A percentile compares a stretch with the other conserved stretches of the same genome.
These are phyloP conservation scores for Syrmaticus mikado DNA, from an alignment of 2,113 vertebrate species.

Conservation along the genomic window DNA sequence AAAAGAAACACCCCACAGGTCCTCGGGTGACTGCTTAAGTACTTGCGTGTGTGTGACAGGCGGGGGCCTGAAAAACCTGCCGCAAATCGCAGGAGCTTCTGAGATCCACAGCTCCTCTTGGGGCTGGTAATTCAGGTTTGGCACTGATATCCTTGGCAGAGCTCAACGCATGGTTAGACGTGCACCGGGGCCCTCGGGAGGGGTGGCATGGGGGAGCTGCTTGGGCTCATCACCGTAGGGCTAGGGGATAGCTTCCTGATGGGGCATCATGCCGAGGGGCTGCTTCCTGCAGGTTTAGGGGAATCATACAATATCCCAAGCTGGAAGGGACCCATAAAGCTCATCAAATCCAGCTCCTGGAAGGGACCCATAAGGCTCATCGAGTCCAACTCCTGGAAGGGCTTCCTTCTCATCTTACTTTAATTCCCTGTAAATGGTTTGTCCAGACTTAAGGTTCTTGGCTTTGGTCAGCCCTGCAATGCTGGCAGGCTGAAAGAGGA, in stretches of 20 bases:
- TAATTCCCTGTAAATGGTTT: neutral
- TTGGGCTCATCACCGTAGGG: neutral
- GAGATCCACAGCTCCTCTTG: slow-evolving; percentile 30
- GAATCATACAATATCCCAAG: neutral
- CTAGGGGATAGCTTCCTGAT: neutral
- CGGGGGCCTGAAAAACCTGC: slow-evolving; percentile 82
- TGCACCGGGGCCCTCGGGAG: neutral
- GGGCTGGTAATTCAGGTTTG: slow-evolving; percentile 79
- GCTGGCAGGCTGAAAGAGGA: neutral
- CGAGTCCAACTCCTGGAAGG: neutral
- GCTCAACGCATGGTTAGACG: neutral
- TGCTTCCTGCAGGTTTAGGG: neutral
- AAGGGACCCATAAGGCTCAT: no score
- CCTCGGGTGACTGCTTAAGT: slow-evolving; percentile 63
- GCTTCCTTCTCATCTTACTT: neutral
- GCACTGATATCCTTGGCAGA: slow-evolving; percentile 36
- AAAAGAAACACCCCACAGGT: slow-evolving; percentile 15
- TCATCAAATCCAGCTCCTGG: no score
- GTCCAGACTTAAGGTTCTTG: neutral
- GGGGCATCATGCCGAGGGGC: neutral
- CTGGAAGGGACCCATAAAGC: no score
- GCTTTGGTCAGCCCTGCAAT: neutral
- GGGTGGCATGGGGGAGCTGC: neutral
- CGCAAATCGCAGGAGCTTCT: slow-evolving; percentile 42
- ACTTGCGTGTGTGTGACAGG: slow-evolving; percentile 67